Evolutionary conservation across 2,888 invertebrate species (phyloP).

Genomic region (Stenodera caucasica): DNA sequence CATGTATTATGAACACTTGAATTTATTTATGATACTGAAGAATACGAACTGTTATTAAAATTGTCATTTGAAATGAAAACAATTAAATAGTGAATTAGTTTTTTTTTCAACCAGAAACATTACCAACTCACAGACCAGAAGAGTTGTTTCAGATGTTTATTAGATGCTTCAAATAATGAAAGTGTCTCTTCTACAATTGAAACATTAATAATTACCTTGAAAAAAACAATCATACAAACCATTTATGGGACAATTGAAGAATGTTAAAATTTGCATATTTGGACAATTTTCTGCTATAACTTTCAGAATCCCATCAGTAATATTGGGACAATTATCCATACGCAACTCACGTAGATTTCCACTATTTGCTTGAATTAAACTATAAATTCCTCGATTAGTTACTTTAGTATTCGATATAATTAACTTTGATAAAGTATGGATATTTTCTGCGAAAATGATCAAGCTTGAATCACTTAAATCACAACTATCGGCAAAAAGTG

Average conservation of each 20-base stretch:
- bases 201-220: too few relatives aligned
- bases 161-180: conserved; percentile 32
- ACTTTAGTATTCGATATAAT: conserved; percentile 52
- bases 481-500: conserved; percentile 57
- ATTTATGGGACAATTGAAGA: conserved; percentile 37
- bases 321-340: conserved; percentile 44
- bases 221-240: conserved; percentile 12
- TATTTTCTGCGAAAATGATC: conserved; percentile 35
- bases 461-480: conserved; percentile 49
- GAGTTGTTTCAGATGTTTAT: conserved; percentile 44
- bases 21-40: too few relatives aligned
- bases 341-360: conserved; percentile 41
- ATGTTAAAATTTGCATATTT: conserved; percentile 45
- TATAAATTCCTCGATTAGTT: conserved; percentile 15
- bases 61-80: background rate
- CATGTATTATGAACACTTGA: too few relatives aligned
- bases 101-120: conserved; percentile 10
- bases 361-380: background rate
- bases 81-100: background rate
- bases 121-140: conserved; percentile 48
- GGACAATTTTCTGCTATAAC: conserved; percentile 45
- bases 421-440: conserved; percentile 44
- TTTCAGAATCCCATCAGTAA: conserved; percentile 45
- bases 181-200: conserved; percentile 33
- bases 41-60: background rate